Evolutionary conservation across 2,113 vertebrate species (phyloP).

Genomic region (Acinonyx jubatus): DNA sequence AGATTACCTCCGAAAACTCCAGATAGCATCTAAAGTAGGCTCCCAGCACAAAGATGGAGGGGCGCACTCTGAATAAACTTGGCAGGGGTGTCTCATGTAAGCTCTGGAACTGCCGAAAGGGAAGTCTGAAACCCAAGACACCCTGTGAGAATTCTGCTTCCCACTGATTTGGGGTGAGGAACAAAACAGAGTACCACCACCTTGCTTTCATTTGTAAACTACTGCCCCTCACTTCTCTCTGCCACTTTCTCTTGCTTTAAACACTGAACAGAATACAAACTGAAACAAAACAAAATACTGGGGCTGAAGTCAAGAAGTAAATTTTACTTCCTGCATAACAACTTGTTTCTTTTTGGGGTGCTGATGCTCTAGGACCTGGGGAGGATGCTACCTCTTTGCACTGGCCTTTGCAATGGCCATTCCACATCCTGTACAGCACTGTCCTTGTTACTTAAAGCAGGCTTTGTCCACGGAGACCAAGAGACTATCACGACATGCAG

Average conservation of each 20-base stretch:
- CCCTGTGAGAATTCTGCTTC: not conserved
- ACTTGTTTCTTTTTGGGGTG: not conserved
- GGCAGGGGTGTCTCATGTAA: not conserved
- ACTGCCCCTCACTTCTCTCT: not conserved
- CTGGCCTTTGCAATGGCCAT: not conserved
- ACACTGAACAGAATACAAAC: not conserved
- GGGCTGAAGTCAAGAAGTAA: not conserved
- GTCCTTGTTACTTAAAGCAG: not conserved
- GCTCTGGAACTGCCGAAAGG: not conserved
- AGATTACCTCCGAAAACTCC: conserved; percentile 31
- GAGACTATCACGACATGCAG: fast-evolving
- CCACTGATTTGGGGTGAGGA: not conserved
- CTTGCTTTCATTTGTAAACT: not conserved
- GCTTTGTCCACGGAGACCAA: not conserved
- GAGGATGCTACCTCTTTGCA: not conserved
- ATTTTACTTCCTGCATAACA: not conserved
- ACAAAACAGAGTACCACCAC: not conserved
- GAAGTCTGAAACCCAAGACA: conserved; percentile 29
- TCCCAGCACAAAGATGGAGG: not conserved
- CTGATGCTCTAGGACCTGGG: not conserved
- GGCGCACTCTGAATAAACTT: not conserved
- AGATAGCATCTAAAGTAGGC: conserved; percentile 15
- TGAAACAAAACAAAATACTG: not conserved
- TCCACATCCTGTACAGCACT: no score
- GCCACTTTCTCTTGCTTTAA: not conserved